phyloP scores from a whole-genome alignment of 1,140 invertebrate species.

The Tetramorium alpestre region DNA sequence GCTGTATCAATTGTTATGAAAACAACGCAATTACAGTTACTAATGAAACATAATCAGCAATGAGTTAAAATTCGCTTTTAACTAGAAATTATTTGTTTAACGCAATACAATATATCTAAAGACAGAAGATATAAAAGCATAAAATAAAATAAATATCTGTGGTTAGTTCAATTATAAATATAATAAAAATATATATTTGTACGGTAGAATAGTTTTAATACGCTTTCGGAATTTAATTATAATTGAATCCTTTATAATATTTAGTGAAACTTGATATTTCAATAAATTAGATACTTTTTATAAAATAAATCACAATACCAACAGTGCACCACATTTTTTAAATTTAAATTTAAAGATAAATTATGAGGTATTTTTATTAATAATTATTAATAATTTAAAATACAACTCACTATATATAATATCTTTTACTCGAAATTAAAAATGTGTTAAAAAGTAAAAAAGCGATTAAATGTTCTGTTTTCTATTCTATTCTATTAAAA shows the following conservation, averaged over 20 bases:
- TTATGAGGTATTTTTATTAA: not conserved
- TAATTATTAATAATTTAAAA: conserved; percentile 7
- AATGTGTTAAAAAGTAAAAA: not conserved
- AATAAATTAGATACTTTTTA: not conserved
- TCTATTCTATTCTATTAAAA: not conserved
- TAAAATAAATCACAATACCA: not conserved
- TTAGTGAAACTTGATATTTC: not conserved
- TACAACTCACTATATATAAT: not conserved
- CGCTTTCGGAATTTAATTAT: not conserved
- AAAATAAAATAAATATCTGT: not conserved
- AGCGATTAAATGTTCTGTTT: not conserved
- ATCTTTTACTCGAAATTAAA: not conserved
- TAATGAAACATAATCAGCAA: conserved; percentile 35
- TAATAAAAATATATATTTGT: not conserved
- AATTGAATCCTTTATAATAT: not conserved
- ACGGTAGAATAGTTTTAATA: not conserved
- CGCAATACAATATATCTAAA: not conserved
- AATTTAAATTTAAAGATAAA: not conserved
- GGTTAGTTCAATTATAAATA: not conserved
- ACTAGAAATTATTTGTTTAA: conserved; percentile 26
- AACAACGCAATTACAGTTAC: conserved; percentile 38
- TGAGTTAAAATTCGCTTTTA: not conserved
- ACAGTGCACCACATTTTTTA: not conserved
- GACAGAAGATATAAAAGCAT: not conserved
- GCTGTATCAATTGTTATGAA: conserved; percentile 31